Base-by-base conservation (phyloP, 2,888 invertebrate species). In the Lepeophtheirus nordmannii region DNA sequence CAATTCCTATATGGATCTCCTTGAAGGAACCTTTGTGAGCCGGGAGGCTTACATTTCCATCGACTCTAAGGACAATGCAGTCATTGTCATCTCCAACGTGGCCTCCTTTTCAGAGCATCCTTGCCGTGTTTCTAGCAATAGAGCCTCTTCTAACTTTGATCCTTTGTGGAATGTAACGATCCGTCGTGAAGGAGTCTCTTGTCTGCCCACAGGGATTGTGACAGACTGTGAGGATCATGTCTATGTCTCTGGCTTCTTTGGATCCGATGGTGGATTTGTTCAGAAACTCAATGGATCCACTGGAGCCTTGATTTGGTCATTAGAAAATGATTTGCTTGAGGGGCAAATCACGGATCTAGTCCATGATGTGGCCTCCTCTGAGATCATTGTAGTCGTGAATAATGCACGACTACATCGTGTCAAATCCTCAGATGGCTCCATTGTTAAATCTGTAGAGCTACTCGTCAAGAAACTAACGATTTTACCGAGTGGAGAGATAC, bases 191-290 rank as follows among this genome's bases (percentile, higher is more conserved):
- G 53, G 53, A 8, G 14, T 17, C 2, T 46, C 53, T 5, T 46
- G 53, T 46, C 53, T 46, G 17, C 53, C 53, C 8, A 46, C 53
- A n/a, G 53, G 53, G 53, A 46, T 46, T 17, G 53, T 46, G 53
- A 46, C 14, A 14, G 53, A 46, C 53, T 46, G 53, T 17, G 53
- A 46, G 53, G 53, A 46, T 46, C 53, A 46, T 17, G 53, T 46
- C 53, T 46, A 46, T 17, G 53, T 46, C 8, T 46, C 53, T 46
- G 53, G 53, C 2, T 46, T 46, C 8, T 46, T 46, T 8, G 53
- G 53, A 17, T n/a, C n/a, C 8, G 53, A 46, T 46, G 53, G 53
- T n/a, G 53, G 53, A 46, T 46, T 46, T 46, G 53, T 46, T 46
- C 2, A 46, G 53, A 46, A 46, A 17, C 8, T 46, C 5, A 46